These are phyloP conservation scores for Scartelaos histophorus DNA, from an alignment of 2,113 vertebrate genomes.

Conservation along the genomic window DNA sequence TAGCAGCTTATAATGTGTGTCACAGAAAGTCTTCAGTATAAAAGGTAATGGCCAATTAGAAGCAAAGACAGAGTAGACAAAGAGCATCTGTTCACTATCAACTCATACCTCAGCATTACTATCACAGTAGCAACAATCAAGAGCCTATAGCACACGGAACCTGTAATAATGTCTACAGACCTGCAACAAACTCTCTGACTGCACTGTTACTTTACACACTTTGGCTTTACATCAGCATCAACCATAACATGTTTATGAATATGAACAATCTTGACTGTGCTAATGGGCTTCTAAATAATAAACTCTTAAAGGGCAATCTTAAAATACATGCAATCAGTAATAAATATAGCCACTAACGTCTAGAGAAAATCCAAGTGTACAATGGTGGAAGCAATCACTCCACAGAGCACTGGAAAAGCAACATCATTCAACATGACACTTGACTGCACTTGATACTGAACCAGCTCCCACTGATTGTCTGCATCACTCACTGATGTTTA, in stretches of 20 bases:
- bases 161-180: constrained; percentile 1
- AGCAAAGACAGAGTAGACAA: constrained; percentile 63
- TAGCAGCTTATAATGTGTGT: constrained; percentile 54
- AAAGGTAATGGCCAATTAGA: constrained; percentile 78
- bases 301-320: constrained; percentile 18
- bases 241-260: constrained; percentile 6
- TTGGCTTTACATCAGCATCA: constrained; percentile 11
- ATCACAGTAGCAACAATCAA: constrained; percentile 30
- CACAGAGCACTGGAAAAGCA: constrained; percentile 37
- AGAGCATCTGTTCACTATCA: constrained; percentile 70
- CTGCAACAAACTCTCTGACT: constrained; percentile 8
- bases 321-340: constrained; percentile 4
- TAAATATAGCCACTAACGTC: constrained; percentile 47
- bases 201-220: background rate
- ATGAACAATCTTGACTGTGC: background rate
- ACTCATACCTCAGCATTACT: constrained; percentile 41
- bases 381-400: constrained; percentile 68
- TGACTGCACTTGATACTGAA: constrained; percentile 56
- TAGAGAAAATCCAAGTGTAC: constrained; percentile 35
- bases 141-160: constrained; percentile 6
- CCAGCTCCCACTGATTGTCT: constrained; percentile 64
- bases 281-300: background rate
- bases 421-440: constrained; percentile 69
- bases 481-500: constrained; percentile 57
- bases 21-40: constrained; percentile 64